Evolutionary conservation across 1,140 invertebrate genomes (phyloP).

Genomic region (Leptopilina clavipes): DNA sequence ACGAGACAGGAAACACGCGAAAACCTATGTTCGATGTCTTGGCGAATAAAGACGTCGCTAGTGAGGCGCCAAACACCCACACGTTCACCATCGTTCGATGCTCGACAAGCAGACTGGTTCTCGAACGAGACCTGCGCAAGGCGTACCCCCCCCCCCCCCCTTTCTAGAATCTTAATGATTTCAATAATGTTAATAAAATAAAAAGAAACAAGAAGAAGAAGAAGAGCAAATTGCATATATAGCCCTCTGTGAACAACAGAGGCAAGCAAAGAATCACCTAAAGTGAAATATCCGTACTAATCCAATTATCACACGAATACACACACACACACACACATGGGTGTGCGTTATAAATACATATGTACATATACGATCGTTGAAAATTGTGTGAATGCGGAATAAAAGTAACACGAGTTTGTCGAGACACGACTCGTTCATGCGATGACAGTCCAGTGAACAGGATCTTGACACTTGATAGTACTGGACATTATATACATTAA

Average conservation of each 20-base stretch:
- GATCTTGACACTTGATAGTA: background rate
- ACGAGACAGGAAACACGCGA: slow-evolving; percentile 52
- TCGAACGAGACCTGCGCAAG: slow-evolving; percentile 13
- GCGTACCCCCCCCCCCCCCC: slow-evolving; percentile 26
- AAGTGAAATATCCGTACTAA: slow-evolving; percentile 19
- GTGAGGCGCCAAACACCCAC: slow-evolving; percentile 56
- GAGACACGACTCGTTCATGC: slow-evolving; percentile 41
- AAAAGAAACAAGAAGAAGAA: background rate
- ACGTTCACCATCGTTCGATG: slow-evolving; percentile 49
- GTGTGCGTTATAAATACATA: background rate
- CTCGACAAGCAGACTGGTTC: slow-evolving; percentile 27
- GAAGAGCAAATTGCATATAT: slow-evolving; percentile 39
- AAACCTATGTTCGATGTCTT: slow-evolving; percentile 59
- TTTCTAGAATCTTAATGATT: slow-evolving; percentile 34
- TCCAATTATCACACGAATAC: background rate
- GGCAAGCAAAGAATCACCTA: background rate
- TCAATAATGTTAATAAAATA: slow-evolving; percentile 40
- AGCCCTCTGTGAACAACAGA: background rate
- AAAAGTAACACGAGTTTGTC: slow-evolving; percentile 41
- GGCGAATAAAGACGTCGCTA: slow-evolving; percentile 58
- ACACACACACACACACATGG: no score
- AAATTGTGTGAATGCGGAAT: slow-evolving; percentile 37
- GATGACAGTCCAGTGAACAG: background rate
- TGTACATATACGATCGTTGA: no score
- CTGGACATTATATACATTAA: slow-evolving; percentile 16